Evolutionary conservation across 2,797 vertebrate species (phyloP).

Genomic region (Ceyx erithaca): DNA sequence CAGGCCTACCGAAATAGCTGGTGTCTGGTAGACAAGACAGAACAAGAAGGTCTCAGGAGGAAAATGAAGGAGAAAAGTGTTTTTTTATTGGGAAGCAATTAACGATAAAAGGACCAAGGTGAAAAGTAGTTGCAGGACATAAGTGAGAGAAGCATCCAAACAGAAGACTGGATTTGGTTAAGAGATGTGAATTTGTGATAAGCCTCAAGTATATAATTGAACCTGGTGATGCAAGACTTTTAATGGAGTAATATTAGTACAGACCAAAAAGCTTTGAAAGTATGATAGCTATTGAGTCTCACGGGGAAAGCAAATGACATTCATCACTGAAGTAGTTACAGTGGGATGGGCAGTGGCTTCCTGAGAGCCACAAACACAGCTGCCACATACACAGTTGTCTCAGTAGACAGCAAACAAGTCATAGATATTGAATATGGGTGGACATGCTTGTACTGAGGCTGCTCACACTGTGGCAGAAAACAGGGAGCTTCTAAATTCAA

Average conservation of each 20-base stretch:
- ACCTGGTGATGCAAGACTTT: constrained; percentile 9
- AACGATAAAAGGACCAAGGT: not conserved
- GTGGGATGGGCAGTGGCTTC: not conserved
- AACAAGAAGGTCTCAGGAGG: not conserved
- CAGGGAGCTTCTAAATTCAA: not conserved
- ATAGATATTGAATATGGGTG: not conserved
- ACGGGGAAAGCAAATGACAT: not conserved
- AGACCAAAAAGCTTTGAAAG: not conserved
- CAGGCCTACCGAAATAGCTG: not conserved
- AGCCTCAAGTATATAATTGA: constrained; percentile 27
- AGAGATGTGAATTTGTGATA: constrained; percentile 4
- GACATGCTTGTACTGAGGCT: not conserved
- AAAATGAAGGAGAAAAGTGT: not conserved
- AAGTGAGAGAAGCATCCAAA: constrained; percentile 3
- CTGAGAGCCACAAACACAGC: not conserved
- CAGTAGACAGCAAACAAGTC: not conserved
- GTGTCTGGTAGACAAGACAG: not conserved
- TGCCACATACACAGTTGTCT: not conserved
- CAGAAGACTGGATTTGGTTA: not conserved
- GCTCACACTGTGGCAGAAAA: not conserved
- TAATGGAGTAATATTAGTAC: not conserved
- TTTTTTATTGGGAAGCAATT: not conserved
- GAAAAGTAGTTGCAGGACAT: not conserved
- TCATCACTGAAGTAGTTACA: not conserved
- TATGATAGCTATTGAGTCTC: not conserved